Conservation (phyloP, 2,888 invertebrate genomes). For the Eucriotettix oculatus region DNA sequence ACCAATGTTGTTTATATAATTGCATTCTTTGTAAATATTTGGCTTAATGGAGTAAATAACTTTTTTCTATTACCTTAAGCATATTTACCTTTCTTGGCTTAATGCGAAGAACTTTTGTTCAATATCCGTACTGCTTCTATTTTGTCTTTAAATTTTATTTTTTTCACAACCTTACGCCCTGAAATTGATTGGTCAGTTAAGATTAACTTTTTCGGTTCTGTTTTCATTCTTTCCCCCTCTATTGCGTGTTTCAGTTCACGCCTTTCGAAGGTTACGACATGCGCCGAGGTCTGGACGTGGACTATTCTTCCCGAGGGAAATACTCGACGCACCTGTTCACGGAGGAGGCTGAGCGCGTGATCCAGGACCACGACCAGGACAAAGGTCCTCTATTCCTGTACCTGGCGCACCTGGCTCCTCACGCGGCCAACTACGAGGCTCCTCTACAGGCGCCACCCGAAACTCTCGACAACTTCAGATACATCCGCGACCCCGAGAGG, state of each 20-base stretch:
- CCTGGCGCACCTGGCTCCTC: conserved; percentile 34
- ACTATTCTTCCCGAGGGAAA: conserved; percentile 35
- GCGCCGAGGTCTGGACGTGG: conserved; percentile 36
- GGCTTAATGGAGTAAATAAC: too few species aligned
- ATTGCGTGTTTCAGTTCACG: conserved; percentile 22
- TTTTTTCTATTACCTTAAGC: too few species aligned
- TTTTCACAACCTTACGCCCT: too few species aligned
- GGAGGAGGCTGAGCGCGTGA: conserved; percentile 41
- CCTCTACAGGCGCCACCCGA: conserved; percentile 36
- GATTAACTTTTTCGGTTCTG: too few species aligned
- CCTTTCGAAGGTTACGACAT: conserved; percentile 39
- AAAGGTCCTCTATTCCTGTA: conserved; percentile 33
- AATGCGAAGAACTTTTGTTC: too few species aligned
- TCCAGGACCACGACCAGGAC: conserved; percentile 38
- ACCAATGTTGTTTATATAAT: too few species aligned
- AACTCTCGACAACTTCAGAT: conserved; percentile 45
- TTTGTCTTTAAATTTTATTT: too few species aligned
- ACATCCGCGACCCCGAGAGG: conserved; percentile 49
- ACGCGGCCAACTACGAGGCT: conserved; percentile 28
- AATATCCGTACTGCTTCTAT: too few species aligned
- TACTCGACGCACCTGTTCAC: conserved; percentile 52
- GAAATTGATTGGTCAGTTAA: too few species aligned
- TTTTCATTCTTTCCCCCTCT: too few species aligned
- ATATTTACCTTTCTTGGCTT: too few species aligned
- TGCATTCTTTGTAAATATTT: too few species aligned